Percentiles rank a stretch among this genome's conserved stretches.
These are phyloP conservation scores for Pissodes strobi DNA, from an alignment of 1,140 invertebrate species.

Conservation along the genomic window DNA sequence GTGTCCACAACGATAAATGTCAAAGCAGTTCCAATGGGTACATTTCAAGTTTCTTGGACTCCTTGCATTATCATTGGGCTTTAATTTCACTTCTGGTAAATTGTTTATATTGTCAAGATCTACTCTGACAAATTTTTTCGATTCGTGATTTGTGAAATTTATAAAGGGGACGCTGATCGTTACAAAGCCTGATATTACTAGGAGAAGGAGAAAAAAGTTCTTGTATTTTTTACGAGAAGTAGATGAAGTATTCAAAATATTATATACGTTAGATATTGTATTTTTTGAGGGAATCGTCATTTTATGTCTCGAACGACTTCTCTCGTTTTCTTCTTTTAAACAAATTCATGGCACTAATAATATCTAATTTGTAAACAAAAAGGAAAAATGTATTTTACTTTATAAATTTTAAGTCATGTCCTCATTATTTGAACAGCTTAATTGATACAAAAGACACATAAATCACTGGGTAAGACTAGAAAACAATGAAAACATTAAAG, in stretches of 20 bases:
- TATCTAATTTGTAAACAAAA: too few species aligned
- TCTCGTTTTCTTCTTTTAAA: too few species aligned
- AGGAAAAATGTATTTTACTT: too few species aligned
- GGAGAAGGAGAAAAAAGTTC: conserved; percentile 40
- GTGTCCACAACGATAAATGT: conserved; percentile 90
- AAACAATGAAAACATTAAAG: too few species aligned
- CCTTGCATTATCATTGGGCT: conserved; percentile 43
- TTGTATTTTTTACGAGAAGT: conserved; percentile 39
- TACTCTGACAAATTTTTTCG: conserved; percentile 44
- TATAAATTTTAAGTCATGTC: too few species aligned
- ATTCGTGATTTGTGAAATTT: conserved; percentile 34
- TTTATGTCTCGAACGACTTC: too few species aligned
- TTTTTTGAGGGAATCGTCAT: conserved; percentile 40
- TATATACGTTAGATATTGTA: conserved; percentile 33
- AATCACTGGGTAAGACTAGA: too few species aligned
- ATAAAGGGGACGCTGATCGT: conserved; percentile 32
- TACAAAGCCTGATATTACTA: conserved; percentile 36
- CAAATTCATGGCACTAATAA: too few species aligned
- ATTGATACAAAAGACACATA: too few species aligned
- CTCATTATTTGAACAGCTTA: too few species aligned
- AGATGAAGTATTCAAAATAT: not conserved
- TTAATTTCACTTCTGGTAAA: conserved; percentile 46
- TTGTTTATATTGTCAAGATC: conserved; percentile 44
- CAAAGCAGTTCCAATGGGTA: conserved; percentile 89
- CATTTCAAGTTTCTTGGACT: conserved; percentile 65